Conservation (phyloP, 2,113 vertebrate species). For the Arvicanthis niloticus region DNA sequence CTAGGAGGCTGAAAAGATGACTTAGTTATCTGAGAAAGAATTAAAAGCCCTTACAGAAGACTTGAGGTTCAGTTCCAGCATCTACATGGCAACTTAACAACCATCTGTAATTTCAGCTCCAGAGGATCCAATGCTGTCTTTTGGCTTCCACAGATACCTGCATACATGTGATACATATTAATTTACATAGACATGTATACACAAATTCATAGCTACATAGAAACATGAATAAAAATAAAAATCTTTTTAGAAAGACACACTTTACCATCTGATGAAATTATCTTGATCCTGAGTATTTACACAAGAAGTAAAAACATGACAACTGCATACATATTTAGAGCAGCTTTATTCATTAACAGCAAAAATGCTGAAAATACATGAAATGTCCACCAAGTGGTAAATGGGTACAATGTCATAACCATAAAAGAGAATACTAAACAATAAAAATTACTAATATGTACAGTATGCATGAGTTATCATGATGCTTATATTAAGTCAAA, state of each 20-base stretch:
- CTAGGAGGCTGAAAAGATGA: background rate
- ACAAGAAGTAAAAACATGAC: conserved; percentile 43
- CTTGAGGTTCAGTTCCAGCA: background rate
- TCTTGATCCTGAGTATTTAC: background rate
- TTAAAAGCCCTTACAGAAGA: background rate
- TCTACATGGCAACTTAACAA: background rate
- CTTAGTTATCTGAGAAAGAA: background rate
- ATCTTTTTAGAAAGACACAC: background rate
- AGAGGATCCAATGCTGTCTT: background rate
- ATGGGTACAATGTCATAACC: background rate
- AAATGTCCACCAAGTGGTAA: background rate
- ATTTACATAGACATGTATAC: background rate
- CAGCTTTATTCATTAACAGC: conserved; percentile 63
- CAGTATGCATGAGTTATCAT: background rate
- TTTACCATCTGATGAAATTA: background rate
- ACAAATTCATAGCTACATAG: background rate
- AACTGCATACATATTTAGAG: background rate
- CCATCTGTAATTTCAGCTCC: no score
- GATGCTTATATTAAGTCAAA: background rate
- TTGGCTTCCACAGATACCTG: background rate
- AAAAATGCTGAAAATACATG: background rate
- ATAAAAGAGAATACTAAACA: background rate
- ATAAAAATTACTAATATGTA: background rate
- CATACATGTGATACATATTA: background rate
- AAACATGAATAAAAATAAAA: background rate